Evolutionary conservation across 2,113 vertebrate species (phyloP).

Genomic region (Lasiurus borealis): DNA sequence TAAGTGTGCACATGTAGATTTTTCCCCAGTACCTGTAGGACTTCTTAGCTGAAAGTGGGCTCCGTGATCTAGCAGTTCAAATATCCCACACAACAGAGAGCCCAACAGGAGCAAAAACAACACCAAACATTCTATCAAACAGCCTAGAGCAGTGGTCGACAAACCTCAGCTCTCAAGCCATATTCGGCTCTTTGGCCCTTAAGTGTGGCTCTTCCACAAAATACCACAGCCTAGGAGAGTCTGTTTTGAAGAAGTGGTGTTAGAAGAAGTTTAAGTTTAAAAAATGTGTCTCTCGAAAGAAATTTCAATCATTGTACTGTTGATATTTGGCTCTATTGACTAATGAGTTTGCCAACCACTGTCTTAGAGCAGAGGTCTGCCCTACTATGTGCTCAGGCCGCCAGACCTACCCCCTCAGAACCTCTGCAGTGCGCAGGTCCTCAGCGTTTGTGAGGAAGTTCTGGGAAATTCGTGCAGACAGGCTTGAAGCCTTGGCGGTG

Average conservation of each 20-base stretch:
- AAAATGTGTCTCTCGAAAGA: no score
- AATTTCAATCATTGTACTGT: no score
- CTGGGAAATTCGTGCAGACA: background rate
- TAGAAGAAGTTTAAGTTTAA: no score
- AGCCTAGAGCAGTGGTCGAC: no score
- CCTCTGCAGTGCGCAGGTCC: background rate
- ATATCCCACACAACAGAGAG: background rate
- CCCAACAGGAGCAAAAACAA: background rate
- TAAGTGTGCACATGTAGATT: background rate
- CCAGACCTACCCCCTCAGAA: background rate
- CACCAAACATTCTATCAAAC: background rate
- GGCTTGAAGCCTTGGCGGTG: no score
- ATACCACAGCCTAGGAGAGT: no score
- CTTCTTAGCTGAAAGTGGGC: background rate
- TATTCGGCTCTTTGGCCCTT: no score
- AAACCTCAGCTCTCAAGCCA: no score
- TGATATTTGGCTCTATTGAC: no score
- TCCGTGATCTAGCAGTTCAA: background rate
- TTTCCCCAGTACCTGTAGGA: background rate
- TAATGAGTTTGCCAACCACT: no score
- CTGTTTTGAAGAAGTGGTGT: no score
- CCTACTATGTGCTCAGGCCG: background rate
- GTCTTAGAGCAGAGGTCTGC: background rate
- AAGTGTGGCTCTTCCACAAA: no score
- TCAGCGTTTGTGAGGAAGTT: background rate